Evolutionary conservation across 2,113 vertebrate genomes (phyloP).

Genomic region (Eolophus roseicapilla): DNA sequence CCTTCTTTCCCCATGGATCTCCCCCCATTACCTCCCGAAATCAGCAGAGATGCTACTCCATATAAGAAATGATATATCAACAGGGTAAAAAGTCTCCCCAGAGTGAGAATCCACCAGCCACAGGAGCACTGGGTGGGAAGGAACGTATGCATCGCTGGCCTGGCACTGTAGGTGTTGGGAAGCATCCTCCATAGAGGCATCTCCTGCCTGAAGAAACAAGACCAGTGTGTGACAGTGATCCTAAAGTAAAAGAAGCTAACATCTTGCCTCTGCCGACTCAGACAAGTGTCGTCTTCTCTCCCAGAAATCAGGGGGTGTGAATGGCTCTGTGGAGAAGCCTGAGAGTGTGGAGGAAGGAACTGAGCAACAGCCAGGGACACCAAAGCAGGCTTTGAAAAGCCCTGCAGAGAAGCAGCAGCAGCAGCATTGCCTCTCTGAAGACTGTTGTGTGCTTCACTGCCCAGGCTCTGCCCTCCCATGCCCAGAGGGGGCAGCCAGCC

Average conservation of each 20-base stretch:
- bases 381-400: not conserved
- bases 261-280: not conserved
- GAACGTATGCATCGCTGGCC: fast-evolving
- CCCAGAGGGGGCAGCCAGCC: not conserved
- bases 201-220: not conserved
- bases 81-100: not conserved
- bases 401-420: not conserved
- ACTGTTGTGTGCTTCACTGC: not conserved
- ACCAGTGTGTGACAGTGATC: not conserved
- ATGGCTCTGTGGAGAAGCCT: not conserved
- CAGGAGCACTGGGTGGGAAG: not conserved
- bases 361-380: not conserved
- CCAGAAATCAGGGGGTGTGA: not conserved
- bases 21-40: not conserved
- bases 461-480: not conserved
- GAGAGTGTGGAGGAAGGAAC: not conserved
- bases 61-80: not conserved
- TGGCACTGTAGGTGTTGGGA: not conserved
- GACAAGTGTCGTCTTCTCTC: not conserved
- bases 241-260: not conserved
- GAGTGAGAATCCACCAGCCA: not conserved
- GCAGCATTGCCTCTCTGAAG: not conserved
- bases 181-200: not conserved
- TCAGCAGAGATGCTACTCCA: not conserved
- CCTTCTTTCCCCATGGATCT: not conserved